These are phyloP conservation scores for Pandemis cinnamomeana DNA, from an alignment of 2,888 invertebrate genomes.

Conservation along the genomic window DNA sequence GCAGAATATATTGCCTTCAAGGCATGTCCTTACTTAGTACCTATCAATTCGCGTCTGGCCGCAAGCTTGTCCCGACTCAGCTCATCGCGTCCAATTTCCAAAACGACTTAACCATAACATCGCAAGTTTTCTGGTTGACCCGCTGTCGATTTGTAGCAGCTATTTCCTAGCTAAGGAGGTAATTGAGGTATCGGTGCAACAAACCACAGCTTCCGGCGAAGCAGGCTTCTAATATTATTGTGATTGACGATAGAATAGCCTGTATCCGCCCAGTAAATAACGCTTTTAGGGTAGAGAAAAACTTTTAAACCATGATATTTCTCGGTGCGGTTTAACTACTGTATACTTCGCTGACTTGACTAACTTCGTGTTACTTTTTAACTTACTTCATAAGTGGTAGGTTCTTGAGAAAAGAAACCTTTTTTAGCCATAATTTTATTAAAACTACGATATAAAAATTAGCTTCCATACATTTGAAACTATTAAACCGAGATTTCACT, in stretches of 20 bases:
- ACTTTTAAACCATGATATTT: not conserved
- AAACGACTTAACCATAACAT: conserved; percentile 23
- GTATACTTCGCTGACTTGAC: too few species aligned
- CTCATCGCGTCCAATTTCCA: conserved; percentile 20
- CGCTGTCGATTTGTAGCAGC: conserved; percentile 5
- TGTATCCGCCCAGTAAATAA: conserved; percentile 21
- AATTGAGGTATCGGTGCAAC: conserved; percentile 18
- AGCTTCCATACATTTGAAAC: too few species aligned
- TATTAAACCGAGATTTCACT: too few species aligned
- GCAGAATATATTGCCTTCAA: too few species aligned
- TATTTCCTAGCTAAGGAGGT: conserved; percentile 6
- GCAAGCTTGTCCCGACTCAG: not conserved
- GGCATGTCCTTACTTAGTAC: not conserved
- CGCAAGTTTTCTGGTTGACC: conserved; percentile 24
- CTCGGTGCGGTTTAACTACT: not conserved
- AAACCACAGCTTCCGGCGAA: conserved; percentile 37
- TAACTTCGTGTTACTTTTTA: too few species aligned
- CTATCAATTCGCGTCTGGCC: not conserved
- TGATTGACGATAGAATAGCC: conserved; percentile 31
- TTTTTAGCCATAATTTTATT: too few species aligned
- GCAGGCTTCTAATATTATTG: conserved; percentile 31
- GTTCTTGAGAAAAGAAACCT: too few species aligned
- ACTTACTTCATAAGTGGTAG: too few species aligned
- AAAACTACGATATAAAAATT: too few species aligned
- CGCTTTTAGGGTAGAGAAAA: conserved; percentile 3